Base-by-base conservation (phyloP, 2,113 vertebrate species). In the Leucosticte australis region DNA sequence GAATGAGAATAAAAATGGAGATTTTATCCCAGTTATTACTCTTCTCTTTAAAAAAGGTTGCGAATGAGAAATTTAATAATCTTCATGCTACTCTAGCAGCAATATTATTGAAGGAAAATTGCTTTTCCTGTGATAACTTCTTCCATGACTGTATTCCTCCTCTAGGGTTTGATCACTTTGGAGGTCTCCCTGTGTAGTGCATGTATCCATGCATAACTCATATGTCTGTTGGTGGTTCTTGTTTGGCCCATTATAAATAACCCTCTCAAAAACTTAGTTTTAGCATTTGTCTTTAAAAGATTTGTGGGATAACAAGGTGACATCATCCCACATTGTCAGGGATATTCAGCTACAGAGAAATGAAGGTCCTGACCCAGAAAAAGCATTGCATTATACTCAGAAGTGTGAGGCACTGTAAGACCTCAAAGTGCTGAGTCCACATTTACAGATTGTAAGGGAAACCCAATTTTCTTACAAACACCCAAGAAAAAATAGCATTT, bases 131-230 rank as follows among this genome's bases (percentile, higher is more conserved):
- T n/a, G 35, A 84, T 75, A 81, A 63, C 13, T 46, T 83, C n/a
- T 80, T 74, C 16, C 0, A 1, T 0, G 0, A 27, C 6, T 15
- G 2, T 69, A 56, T 78, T 77, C 30, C 3, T 63, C 17, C 31
- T 3, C 0, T 16, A 85, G 14, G 3, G 8, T 33, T 89, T 71
- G 39, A 82, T 42, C 8, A 22, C 5, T 63, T 59, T 55, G 10
- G 21, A 68, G 14, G 27, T 80, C 27, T 60, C 5, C 37, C 15
- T 52, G 26, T 41, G 18, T 28, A 24, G 10, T 14, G 41, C 41
- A 16, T 42, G 28, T 53, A 50, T 55, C 15, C 20, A 77, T 17
- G 20, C 21, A 62, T 46, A 83, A 41, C 19, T 76, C 15, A 14
- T 14, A 24, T 10, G 2, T 49, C 28, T 86, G 6, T 20, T 49